A percentile compares a stretch with the other conserved stretches of the same genome.
Evolutionary conservation across 1,140 invertebrate species (phyloP).

Genomic region (Brachionus koreanus): DNA sequence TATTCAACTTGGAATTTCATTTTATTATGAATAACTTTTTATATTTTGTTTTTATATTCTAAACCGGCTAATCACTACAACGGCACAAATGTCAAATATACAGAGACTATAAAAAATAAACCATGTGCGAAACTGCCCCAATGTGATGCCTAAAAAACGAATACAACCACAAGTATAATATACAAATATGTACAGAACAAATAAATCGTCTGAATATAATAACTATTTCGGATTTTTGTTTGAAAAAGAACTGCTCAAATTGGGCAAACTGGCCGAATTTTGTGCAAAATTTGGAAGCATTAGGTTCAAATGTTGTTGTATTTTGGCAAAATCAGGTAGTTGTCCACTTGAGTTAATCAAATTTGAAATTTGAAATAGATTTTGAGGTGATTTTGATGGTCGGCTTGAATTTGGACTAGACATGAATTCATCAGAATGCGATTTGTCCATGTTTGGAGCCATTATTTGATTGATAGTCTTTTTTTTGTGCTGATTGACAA

Average conservation of each 20-base stretch:
- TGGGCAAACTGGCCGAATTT: conserved; percentile 6
- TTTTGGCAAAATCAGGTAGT: neutral
- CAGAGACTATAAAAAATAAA: conserved; percentile 5
- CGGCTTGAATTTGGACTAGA: neutral
- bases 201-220: neutral
- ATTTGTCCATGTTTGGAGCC: neutral
- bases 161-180: neutral
- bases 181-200: neutral
- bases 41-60: no score
- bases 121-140: neutral
- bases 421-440: neutral
- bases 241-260: neutral
- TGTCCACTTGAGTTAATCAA: neutral
- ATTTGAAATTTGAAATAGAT: conserved; percentile 21
- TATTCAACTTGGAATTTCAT: neutral
- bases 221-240: neutral
- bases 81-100: neutral
- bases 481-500: conserved; percentile 1
- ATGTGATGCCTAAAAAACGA: conserved; percentile 19
- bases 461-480: neutral
- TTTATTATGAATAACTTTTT: conserved; percentile 10
- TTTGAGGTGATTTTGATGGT: neutral
- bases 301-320: conserved; percentile 15
- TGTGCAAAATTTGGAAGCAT: neutral
- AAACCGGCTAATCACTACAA: neutral